Conservation (phyloP, 2,797 vertebrate genomes). For the Dromococcyx pavoninus region DNA sequence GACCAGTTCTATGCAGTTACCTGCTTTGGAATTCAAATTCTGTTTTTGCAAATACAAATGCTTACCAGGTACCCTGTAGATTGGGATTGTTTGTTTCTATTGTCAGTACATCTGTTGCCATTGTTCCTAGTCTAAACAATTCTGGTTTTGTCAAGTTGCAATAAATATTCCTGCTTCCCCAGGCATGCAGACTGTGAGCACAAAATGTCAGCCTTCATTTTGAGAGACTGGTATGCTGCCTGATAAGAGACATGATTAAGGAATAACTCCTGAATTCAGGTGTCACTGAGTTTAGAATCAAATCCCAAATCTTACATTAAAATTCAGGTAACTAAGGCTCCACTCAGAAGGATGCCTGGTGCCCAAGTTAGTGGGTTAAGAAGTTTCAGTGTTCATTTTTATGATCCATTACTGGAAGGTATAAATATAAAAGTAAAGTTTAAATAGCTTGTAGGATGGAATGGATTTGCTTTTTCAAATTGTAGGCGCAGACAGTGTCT, state of each 20-base stretch:
- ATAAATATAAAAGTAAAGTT: not conserved
- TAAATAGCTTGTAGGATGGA: not conserved
- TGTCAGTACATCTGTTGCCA: too few relatives aligned
- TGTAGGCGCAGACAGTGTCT: not conserved
- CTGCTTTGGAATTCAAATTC: not conserved
- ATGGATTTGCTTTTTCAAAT: not conserved
- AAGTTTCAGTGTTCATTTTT: not conserved
- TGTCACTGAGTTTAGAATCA: not conserved
- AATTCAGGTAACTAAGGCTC: not conserved
- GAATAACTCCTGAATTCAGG: not conserved
- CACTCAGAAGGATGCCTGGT: not conserved
- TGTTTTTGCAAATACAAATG: not conserved
- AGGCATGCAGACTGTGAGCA: not conserved
- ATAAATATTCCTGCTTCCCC: not conserved
- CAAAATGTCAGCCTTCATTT: not conserved
- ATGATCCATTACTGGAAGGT: not conserved
- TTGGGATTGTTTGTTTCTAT: fast-evolving
- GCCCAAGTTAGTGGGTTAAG: not conserved
- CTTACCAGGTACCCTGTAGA: not conserved
- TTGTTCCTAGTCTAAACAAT: not conserved
- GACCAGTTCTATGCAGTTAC: not conserved
- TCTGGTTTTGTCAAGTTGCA: not conserved
- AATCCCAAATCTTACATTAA: not conserved
- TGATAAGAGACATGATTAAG: not conserved
- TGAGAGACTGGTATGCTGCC: not conserved